Evolutionary conservation across 2,797 vertebrate genomes (phyloP), one percentile per base, ranked within the genome.

Genomic region (Labroides dimidiatus): DNA sequence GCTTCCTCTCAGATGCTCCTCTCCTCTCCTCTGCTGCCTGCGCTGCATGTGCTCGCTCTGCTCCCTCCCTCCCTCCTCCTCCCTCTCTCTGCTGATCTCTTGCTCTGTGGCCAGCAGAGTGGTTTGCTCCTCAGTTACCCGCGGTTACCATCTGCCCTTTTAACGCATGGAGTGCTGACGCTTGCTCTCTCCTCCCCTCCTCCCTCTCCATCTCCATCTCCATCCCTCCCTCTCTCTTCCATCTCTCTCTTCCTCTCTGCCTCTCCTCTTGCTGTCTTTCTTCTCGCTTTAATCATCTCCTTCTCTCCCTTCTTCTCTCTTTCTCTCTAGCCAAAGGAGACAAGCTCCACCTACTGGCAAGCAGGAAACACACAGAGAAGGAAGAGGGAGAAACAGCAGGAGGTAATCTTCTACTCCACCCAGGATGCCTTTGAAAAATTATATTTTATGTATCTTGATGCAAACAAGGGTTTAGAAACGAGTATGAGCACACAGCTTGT

Each of bases 71-170:
- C 81, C 50, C 74, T 72, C 80, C 42, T 12, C 52, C 66, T 78
- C 72, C 63, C 78, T 76, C 78, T 78, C 82, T 84, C 84, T 69
- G 80, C 86, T 91, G 86, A 85, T 89, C 90, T 84, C 84, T 84
- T 82, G 85, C 86, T 88, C 87, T 72, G 86, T 80, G 87, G 87
- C 84, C 84, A 84, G 85, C 81, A 83, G 87, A 90, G 87, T 85
- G 89, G 75, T 90, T 87, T 89, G 89, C 89, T 92, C 90, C 89
- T 90, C 90, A 87, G 84, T 91, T 92, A 88, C 89, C 91, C 89
- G 86, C 91, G 78, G 91, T 92, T 89, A 91, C 91, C 91, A 92
- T 92, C 91, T 92, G 90, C 91, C 91, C 90, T 92, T 90, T 92
- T 86, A 90, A 90, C 85, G 87, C 89, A 86, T 85, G 86, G 85